phyloP scores from a whole-genome alignment of 2,888 invertebrate species.

The Xanthorhoe designata region DNA sequence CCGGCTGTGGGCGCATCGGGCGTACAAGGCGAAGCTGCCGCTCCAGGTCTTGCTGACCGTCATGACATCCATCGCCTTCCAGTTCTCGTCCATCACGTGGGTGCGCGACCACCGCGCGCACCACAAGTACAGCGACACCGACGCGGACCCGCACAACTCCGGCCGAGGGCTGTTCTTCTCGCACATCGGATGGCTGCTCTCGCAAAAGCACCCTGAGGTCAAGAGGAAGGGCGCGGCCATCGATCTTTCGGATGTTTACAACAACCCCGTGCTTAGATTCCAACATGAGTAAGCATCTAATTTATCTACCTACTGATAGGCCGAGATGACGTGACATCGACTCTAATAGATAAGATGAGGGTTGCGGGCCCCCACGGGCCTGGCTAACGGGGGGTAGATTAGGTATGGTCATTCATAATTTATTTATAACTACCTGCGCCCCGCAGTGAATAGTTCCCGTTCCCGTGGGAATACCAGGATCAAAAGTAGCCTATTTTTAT shows the following conservation, averaged over 20 bases:
- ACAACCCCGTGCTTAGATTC: constrained; percentile 88
- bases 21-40: constrained; percentile 52
- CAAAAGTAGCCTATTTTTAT: too few species aligned
- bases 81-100: constrained; percentile 73
- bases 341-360: too few species aligned
- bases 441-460: too few species aligned
- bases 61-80: constrained; percentile 47
- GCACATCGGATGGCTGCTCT: constrained; percentile 93
- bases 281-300: constrained; percentile 87
- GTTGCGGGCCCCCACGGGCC: too few species aligned
- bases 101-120: constrained; percentile 74
- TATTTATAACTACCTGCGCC: too few species aligned
- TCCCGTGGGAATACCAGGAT: too few species aligned
- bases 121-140: constrained; percentile 88
- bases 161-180: constrained; percentile 93
- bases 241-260: constrained; percentile 89
- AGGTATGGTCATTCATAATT: too few species aligned
- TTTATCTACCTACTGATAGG: too few species aligned
- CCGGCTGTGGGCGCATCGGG: constrained; percentile 53
- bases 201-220: constrained; percentile 91
- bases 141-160: constrained; percentile 92
- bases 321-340: not conserved
- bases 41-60: constrained; percentile 47
- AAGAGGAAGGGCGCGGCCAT: constrained; percentile 88
- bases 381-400: too few species aligned